Conservation (phyloP, 1,140 invertebrate species). For the Octopus bimaculoides region DNA sequence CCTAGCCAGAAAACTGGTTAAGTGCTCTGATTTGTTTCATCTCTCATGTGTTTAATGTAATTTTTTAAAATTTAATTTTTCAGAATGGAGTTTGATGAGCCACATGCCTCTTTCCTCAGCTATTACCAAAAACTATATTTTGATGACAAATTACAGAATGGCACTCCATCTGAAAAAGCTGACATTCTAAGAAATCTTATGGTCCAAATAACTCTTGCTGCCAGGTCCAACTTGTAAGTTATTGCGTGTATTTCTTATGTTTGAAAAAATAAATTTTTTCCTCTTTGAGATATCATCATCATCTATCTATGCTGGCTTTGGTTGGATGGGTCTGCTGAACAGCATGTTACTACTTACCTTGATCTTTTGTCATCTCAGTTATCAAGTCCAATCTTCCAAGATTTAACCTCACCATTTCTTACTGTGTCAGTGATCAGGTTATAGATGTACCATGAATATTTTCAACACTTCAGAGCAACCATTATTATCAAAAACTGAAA, state of each 20-base stretch:
- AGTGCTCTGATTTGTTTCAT: too few relatives aligned
- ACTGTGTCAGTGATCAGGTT: background rate
- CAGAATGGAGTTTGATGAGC: background rate
- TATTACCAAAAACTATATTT: conserved; percentile 24
- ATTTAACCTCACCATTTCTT: too few relatives aligned
- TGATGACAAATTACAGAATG: conserved; percentile 26
- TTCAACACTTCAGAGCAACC: conserved; percentile 14
- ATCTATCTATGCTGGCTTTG: conserved; percentile 12
- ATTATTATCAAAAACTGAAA: background rate
- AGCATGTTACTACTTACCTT: too few relatives aligned
- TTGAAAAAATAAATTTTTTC: conserved; percentile 22
- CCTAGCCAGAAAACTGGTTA: too few relatives aligned
- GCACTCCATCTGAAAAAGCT: conserved; percentile 26
- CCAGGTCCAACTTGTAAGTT: background rate
- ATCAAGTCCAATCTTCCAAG: too few relatives aligned
- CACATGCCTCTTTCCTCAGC: conserved; percentile 17
- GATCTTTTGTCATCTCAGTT: too few relatives aligned
- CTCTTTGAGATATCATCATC: conserved; percentile 22
- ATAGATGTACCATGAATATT: conserved; percentile 23
- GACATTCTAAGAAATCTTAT: conserved; percentile 26
- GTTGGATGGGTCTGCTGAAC: conserved; percentile 19
- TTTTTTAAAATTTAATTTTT: background rate
- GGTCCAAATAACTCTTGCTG: conserved; percentile 23
- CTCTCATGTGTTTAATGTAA: too few relatives aligned
- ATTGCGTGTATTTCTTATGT: too few relatives aligned